Conservation (phyloP, 1,140 invertebrate species). For the Eurosta solidaginis region DNA sequence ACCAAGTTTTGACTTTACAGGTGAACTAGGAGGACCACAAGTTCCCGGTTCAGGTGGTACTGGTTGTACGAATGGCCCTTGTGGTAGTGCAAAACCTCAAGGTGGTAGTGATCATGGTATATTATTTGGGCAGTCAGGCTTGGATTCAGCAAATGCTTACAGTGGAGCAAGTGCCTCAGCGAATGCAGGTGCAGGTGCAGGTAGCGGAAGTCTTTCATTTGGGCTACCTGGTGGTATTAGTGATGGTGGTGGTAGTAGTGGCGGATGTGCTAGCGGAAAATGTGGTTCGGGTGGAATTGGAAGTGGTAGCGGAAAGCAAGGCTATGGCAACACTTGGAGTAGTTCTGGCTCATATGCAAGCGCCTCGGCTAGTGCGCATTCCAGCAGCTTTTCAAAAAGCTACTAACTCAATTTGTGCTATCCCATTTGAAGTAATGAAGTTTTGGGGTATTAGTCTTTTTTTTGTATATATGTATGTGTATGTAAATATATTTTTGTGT, state of each 20-base stretch:
- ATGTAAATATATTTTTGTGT: not conserved
- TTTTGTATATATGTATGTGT: too few species aligned
- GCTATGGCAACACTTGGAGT: not conserved
- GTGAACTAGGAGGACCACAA: not conserved
- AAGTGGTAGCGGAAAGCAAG: not conserved
- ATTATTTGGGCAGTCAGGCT: not conserved
- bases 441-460: too few species aligned
- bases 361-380: slow-evolving; percentile 12
- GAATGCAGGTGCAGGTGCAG: slow-evolving; percentile 22
- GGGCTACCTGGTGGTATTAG: slow-evolving; percentile 37
- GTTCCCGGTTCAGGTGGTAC: not conserved
- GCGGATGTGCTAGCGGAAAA: slow-evolving; percentile 63
- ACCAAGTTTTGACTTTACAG: not conserved
- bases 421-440: too few species aligned
- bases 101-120: slow-evolving; percentile 36
- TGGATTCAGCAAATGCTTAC: slow-evolving; percentile 37
- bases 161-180: slow-evolving; percentile 19
- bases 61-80: not conserved
- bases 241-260: slow-evolving; percentile 55
- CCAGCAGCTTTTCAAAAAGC: not conserved
- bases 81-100: not conserved
- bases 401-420: not conserved
- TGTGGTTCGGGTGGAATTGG: slow-evolving; percentile 65
- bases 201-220: slow-evolving; percentile 18
- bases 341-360: slow-evolving; percentile 10